Conservation (phyloP, 2,797 vertebrate species). For the Gephyroberyx darwinii region DNA sequence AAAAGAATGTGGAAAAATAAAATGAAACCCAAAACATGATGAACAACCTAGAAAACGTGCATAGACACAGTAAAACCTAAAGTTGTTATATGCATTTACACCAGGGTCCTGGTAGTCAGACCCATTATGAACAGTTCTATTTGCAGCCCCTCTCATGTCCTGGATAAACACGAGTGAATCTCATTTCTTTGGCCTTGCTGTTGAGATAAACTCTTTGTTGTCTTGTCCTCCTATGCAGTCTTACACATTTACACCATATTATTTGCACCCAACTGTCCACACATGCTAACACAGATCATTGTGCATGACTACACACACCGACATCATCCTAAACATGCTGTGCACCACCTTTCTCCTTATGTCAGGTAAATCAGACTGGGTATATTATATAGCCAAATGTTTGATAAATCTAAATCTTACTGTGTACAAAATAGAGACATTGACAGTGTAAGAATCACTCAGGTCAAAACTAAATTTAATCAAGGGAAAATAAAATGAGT, state of each 20-base stretch:
- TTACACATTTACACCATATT: background rate
- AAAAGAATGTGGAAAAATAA: background rate
- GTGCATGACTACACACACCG: background rate
- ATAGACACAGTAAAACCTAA: background rate
- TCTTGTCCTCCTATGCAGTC: constrained; percentile 43
- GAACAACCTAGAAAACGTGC: background rate
- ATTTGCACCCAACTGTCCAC: constrained; percentile 18
- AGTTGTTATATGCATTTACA: background rate
- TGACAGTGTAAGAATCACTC: too few species aligned
- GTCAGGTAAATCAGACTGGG: background rate
- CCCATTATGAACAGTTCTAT: background rate
- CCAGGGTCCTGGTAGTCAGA: background rate
- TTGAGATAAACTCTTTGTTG: constrained; percentile 9
- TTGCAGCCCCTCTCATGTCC: background rate
- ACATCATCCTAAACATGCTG: background rate
- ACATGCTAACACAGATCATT: constrained; percentile 28
- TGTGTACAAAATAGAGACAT: background rate
- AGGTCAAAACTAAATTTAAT: background rate
- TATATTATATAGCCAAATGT: background rate
- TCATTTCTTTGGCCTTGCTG: constrained; percentile 8
- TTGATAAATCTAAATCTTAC: background rate
- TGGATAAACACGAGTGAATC: background rate
- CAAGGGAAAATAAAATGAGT: background rate
- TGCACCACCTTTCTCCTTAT: background rate
- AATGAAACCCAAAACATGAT: background rate